Conservation (phyloP, 2,888 invertebrate genomes). For the Plusia festucae region DNA sequence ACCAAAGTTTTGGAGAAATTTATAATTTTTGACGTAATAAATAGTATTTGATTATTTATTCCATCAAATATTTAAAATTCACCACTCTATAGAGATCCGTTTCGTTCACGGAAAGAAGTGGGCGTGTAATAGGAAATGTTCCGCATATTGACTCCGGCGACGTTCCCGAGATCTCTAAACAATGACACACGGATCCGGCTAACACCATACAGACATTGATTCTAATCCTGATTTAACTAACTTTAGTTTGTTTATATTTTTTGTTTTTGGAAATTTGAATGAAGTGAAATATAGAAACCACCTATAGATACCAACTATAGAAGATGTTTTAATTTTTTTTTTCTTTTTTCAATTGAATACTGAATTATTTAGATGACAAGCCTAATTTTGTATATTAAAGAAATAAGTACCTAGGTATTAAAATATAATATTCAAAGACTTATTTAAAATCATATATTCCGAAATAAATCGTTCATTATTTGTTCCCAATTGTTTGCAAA, state of each 20-base stretch:
- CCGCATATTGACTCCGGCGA: slow-evolving; percentile 88
- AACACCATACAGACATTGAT: slow-evolving; percentile 58
- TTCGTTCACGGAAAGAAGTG: slow-evolving; percentile 84
- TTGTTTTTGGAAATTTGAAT: background rate
- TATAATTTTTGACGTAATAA: no score
- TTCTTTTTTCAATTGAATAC: no score
- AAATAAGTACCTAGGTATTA: no score
- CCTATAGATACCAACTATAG: no score
- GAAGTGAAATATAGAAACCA: background rate
- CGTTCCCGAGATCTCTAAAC: slow-evolving; percentile 86
- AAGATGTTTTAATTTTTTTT: no score
- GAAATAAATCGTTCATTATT: slow-evolving; percentile 27
- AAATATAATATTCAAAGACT: no score
- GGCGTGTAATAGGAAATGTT: slow-evolving; percentile 90
- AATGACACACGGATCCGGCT: slow-evolving; percentile 79
- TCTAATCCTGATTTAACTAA: slow-evolving; percentile 55
- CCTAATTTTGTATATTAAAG: no score
- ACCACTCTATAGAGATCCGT: slow-evolving; percentile 70
- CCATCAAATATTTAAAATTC: no score
- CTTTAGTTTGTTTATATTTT: slow-evolving; percentile 43
- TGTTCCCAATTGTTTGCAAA: slow-evolving; percentile 35
- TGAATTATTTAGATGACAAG: no score
- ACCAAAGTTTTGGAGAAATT: no score
- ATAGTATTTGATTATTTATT: no score
- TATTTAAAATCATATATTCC: background rate